These are phyloP conservation scores for Hyperopisus bebe DNA, from an alignment of 2,113 vertebrate species.

Conservation along the genomic window DNA sequence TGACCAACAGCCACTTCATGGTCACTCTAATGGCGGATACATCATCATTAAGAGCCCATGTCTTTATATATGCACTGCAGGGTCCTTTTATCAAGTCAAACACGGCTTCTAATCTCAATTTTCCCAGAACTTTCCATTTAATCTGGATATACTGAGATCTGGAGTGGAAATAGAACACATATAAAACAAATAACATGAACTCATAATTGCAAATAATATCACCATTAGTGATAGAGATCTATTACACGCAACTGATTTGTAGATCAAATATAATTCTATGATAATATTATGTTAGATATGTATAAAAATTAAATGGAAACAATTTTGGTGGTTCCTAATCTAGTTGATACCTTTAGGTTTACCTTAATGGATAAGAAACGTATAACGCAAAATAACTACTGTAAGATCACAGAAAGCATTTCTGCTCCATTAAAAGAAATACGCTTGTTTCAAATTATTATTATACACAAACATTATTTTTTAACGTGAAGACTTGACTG, in stretches of 20 bases:
- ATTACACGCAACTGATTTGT: no score
- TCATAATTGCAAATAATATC: no score
- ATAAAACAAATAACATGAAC: neutral
- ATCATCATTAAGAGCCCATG: neutral
- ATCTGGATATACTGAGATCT: neutral
- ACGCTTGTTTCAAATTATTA: neutral
- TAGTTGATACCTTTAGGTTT: neutral
- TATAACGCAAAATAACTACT: neutral
- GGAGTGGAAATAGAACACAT: neutral
- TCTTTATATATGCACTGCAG: conserved; percentile 38
- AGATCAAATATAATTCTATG: no score
- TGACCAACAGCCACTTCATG: conserved; percentile 47
- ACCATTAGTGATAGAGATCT: no score
- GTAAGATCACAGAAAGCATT: neutral
- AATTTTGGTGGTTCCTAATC: neutral
- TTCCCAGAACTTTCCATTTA: neutral
- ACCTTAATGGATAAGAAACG: neutral
- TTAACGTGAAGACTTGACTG: neutral
- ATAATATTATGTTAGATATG: neutral
- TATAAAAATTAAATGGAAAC: neutral
- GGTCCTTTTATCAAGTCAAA: conserved; percentile 24
- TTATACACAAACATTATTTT: neutral
- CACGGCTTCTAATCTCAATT: neutral
- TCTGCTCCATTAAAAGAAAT: neutral
- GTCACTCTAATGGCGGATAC: conserved; percentile 30